Conservation (phyloP, 2,888 invertebrate species). For the Aspidiotus destructor region DNA sequence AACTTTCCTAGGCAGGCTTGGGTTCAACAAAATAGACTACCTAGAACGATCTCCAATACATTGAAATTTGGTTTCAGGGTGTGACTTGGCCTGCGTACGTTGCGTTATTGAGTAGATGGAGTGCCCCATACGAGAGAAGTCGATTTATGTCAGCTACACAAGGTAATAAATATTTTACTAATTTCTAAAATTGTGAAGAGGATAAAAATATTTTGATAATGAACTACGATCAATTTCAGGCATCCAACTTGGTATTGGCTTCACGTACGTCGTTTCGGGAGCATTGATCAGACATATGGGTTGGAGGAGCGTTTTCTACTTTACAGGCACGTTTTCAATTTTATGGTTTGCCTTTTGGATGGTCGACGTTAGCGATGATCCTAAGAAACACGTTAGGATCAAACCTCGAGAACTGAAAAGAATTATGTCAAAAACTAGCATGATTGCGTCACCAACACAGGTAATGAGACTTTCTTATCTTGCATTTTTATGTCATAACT, state of each 20-base stretch:
- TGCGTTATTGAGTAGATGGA: slow-evolving; percentile 68
- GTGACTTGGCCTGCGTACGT: slow-evolving; percentile 69
- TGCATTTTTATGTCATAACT: too few relatives aligned
- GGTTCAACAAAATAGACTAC: too few relatives aligned
- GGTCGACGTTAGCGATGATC: slow-evolving; percentile 53
- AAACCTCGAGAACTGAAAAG: too few relatives aligned
- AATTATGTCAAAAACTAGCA: too few relatives aligned
- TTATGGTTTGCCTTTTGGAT: slow-evolving; percentile 59
- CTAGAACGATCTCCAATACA: too few relatives aligned
- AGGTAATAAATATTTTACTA: slow-evolving; percentile 41
- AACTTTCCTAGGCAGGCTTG: too few relatives aligned
- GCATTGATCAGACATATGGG: slow-evolving; percentile 53
- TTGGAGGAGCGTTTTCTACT: slow-evolving; percentile 64
- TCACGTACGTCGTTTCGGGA: slow-evolving; percentile 63
- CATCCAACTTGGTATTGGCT: slow-evolving; percentile 56
- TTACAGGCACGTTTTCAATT: slow-evolving; percentile 52
- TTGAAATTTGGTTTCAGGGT: slow-evolving; percentile 43
- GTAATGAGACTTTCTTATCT: too few relatives aligned
- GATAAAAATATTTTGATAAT: slow-evolving; percentile 37
- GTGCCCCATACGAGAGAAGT: slow-evolving; percentile 67
- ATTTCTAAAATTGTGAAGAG: neutral
- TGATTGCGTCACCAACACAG: too few relatives aligned
- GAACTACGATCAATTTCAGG: slow-evolving; percentile 43
- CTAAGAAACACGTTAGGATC: slow-evolving; percentile 46
- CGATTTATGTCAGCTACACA: slow-evolving; percentile 56